Evolutionary conservation across 2,797 vertebrate species (phyloP).

Genomic region (Mionectes olivaceus): DNA sequence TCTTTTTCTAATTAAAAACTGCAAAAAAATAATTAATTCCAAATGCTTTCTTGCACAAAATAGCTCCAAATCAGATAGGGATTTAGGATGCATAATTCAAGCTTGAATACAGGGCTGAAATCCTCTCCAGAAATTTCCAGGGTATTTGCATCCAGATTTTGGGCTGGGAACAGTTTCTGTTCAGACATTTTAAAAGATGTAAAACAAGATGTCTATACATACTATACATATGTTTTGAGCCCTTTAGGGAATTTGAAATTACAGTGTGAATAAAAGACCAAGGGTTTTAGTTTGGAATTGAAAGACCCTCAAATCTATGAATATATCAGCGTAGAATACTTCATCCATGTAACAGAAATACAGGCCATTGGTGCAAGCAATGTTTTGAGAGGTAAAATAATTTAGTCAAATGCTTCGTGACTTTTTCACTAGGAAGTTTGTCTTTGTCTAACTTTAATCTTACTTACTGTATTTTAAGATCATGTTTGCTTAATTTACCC

Average conservation of each 20-base stretch:
- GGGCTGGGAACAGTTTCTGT: neutral
- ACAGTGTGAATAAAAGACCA: neutral
- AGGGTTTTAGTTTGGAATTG: neutral
- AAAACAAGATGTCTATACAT: neutral
- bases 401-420: neutral
- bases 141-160: constrained; percentile 5
- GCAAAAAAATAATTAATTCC: constrained; percentile 27
- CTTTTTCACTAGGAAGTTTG: neutral
- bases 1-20: constrained; percentile 63
- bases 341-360: neutral
- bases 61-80: constrained; percentile 55
- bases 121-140: constrained; percentile 23
- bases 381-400: neutral
- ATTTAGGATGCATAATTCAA: constrained; percentile 33
- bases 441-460: neutral
- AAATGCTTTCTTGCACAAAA: constrained; percentile 59
- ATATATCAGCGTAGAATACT: neutral
- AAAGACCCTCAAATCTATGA: neutral
- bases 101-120: neutral
- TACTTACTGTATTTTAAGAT: neutral
- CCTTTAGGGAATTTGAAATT: neutral
- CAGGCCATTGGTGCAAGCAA: neutral
- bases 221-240: neutral
- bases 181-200: neutral
- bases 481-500: neutral